Base-by-base conservation (phyloP, 2,113 vertebrate species). In the Gobio gobio region DNA sequence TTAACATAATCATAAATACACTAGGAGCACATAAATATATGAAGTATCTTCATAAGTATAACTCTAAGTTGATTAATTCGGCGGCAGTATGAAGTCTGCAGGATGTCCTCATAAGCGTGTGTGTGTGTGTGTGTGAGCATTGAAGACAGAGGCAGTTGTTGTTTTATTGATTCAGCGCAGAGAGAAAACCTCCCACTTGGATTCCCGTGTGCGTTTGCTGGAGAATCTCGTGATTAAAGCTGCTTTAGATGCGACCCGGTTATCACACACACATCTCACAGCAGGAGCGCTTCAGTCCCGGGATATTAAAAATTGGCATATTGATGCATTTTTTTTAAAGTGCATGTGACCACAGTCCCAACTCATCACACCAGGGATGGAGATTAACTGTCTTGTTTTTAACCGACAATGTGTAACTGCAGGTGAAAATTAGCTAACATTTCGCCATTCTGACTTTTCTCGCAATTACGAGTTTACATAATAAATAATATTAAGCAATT, bases 61-160 rank as follows among this genome's bases (percentile, higher is more conserved):
- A n/a, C 22, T n/a, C 8, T 36, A 24, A 43, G 29, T 59, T 13
- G 56, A 16, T 66, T 64, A 66, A 12, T 68, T 51, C n/a, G 16
- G 70, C 45, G 18, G 36, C 47, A 82, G 61, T 66, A 68, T 49
- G 45, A 49, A 10, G 16, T 54, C 51, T 56, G 6, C 5, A 56
- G 51, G 16, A 56, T 56, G 51, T 20, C 47, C 12, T 74, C 10
- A 24, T 36, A 33, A 18, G 20, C 33, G 63, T 66, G 63, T 66
- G 12, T 64, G 63, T 64, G 61, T 33, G 64, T 68, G 64, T 36
- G 70, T 73, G 51, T 58, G 26, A n/a, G 61, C 2, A 12, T 0
- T 54, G 63, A 68, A 82, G 47, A 82, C 79, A 82, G 79, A 82
- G 63, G 79, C 79, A 82, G 79, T 82, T 82, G 79, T 82, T 82